Evolutionary conservation across 2,797 vertebrate genomes (phyloP).

Genomic region (Galagoides demidoff): DNA sequence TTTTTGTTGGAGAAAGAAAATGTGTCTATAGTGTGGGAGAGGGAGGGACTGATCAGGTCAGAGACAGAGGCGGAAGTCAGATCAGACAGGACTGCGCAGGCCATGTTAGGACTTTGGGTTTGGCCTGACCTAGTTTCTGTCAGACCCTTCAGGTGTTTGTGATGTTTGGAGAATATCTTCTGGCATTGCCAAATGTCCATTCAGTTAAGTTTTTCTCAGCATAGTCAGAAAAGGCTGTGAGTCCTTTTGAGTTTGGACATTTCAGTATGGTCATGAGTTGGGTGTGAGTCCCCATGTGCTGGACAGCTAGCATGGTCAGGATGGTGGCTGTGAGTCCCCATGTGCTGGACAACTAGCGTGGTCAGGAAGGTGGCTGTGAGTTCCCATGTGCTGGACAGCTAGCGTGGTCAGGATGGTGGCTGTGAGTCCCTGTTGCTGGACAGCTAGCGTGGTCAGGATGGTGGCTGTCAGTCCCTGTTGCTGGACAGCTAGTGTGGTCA

Average conservation of each 20-base stretch:
- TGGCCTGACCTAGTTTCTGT: not conserved
- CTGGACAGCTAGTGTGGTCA: no score
- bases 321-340: no score
- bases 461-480: no score
- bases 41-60: not conserved
- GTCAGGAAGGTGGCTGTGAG: no score
- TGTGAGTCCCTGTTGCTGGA: fast-evolving
- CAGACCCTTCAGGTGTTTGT: no score
- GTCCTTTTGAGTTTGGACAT: not conserved
- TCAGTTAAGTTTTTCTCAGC: not conserved
- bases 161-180: not conserved
- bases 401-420: not conserved
- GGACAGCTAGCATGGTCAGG: no score
- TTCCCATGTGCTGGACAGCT: fast-evolving
- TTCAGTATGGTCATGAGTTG: no score
- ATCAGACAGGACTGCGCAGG: not conserved
- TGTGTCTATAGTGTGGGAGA: not conserved
- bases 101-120: not conserved
- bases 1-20: not conserved
- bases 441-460: not conserved
- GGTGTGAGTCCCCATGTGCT: no score
- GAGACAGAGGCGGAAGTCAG: not conserved
- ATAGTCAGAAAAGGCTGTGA: not conserved
- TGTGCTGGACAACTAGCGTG: no score
- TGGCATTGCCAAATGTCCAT: not conserved